Conservation (phyloP, 2,888 invertebrate species). For the Sabatieria punctata region DNA sequence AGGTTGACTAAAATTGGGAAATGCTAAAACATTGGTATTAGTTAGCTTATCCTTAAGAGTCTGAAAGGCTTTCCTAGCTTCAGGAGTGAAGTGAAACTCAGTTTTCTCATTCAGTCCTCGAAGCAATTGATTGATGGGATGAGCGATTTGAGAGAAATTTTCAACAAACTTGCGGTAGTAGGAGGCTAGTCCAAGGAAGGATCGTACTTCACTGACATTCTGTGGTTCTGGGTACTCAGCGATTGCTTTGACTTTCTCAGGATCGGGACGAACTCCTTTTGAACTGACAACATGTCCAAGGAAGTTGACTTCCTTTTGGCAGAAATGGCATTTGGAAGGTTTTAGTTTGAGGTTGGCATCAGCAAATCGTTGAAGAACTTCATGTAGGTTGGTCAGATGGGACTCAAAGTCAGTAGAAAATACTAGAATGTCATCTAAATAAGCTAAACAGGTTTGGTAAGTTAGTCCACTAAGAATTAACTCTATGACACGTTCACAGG, state of each 20-base stretch:
- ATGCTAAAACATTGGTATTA: no score
- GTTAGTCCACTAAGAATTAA: conserved; percentile 10
- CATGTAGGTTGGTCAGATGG: no score
- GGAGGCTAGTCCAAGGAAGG: not conserved
- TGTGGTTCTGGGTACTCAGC: no score
- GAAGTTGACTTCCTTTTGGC: conserved; percentile 6
- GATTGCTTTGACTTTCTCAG: conserved; percentile 1
- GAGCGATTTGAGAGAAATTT: not conserved
- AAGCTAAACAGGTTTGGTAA: no score
- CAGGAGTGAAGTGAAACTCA: no score
- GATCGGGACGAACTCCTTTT: conserved; percentile 4
- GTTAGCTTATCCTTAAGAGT: no score
- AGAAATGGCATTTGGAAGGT: conserved; percentile 15
- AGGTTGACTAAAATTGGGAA: no score
- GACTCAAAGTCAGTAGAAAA: no score
- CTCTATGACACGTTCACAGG: conserved; percentile 18
- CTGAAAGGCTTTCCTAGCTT: no score
- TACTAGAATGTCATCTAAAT: conserved; percentile 18
- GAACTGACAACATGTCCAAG: no score
- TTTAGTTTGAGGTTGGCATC: no score
- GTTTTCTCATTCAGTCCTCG: no score
- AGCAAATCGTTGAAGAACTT: conserved; percentile 10
- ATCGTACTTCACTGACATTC: not conserved
- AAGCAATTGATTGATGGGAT: not conserved
- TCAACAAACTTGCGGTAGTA: conserved; percentile 1